Percentiles rank a stretch among this genome's conserved stretches.
Evolutionary conservation across 2,113 vertebrate genomes (phyloP).

Genomic region (Myanophis thanlyinensis): DNA sequence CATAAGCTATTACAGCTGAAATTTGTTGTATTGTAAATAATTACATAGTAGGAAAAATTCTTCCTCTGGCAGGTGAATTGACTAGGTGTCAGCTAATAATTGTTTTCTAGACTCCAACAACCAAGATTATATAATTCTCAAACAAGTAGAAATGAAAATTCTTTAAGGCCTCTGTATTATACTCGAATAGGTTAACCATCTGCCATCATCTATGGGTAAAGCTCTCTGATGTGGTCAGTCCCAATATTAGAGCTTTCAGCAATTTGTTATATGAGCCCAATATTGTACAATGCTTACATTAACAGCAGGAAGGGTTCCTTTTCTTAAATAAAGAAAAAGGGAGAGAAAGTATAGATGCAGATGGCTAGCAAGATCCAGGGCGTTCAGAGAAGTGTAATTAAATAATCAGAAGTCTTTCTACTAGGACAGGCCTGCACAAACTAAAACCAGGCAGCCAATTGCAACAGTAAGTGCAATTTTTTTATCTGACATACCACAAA

Average conservation of each 20-base stretch:
- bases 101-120: conserved; percentile 22
- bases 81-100: conserved; percentile 25
- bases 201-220: background rate
- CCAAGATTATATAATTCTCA: conserved; percentile 23
- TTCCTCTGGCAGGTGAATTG: conserved; percentile 25
- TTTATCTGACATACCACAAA: background rate
- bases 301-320: background rate
- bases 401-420: background rate
- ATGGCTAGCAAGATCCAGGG: background rate
- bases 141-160: conserved; percentile 20
- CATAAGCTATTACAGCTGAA: conserved; percentile 25
- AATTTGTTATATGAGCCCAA: background rate
- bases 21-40: conserved; percentile 29
- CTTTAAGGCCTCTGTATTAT: conserved; percentile 9
- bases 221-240: background rate
- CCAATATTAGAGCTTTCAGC: background rate
- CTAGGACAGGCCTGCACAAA: background rate
- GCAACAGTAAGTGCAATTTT: background rate
- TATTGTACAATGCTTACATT: background rate
- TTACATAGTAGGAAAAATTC: conserved; percentile 24
- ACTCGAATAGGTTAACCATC: conserved; percentile 12
- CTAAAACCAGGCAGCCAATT: background rate
- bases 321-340: background rate
- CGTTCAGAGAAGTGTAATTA: background rate
- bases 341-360: background rate